Conservation (phyloP, 1,140 invertebrate species). For the Panagrolaimus sp. region DNA sequence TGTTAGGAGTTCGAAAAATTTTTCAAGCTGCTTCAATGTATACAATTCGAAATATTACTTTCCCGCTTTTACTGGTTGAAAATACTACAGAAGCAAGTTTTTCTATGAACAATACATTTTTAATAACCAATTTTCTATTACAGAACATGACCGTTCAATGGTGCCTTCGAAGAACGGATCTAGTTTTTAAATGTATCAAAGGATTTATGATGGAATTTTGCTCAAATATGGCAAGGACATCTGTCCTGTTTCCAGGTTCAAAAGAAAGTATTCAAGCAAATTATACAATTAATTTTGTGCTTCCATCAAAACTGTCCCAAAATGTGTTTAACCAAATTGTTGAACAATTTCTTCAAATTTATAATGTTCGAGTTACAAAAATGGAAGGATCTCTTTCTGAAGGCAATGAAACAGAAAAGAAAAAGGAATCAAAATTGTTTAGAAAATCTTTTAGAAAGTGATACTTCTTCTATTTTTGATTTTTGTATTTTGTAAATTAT, state of each 20-base stretch:
- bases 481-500: no score
- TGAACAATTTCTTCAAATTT: constrained; percentile 31
- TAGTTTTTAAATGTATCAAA: constrained; percentile 96
- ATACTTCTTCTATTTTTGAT: no score
- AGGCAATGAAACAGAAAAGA: no score
- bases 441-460: no score
- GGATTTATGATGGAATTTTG: constrained; percentile 88
- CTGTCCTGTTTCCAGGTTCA: constrained; percentile 16
- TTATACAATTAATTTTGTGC: constrained; percentile 48
- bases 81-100: constrained; percentile 79
- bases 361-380: constrained; percentile 7
- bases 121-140: constrained; percentile 37
- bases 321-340: constrained; percentile 38
- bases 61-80: constrained; percentile 83
- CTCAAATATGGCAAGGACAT: constrained; percentile 23
- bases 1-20: constrained; percentile 86
- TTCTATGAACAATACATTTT: constrained; percentile 26
- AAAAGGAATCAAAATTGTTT: no score
- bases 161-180: constrained; percentile 87
- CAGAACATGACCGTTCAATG: constrained; percentile 90
- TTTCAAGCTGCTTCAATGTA: constrained; percentile 84
- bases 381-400: not conserved
- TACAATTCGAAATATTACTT: constrained; percentile 83
- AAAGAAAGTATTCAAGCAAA: constrained; percentile 25
- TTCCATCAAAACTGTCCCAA: constrained; percentile 33